Evolutionary conservation across 2,797 vertebrate genomes (phyloP), one percentile per base, ranked within the genome.

Genomic region (Peromyscus eremicus): DNA sequence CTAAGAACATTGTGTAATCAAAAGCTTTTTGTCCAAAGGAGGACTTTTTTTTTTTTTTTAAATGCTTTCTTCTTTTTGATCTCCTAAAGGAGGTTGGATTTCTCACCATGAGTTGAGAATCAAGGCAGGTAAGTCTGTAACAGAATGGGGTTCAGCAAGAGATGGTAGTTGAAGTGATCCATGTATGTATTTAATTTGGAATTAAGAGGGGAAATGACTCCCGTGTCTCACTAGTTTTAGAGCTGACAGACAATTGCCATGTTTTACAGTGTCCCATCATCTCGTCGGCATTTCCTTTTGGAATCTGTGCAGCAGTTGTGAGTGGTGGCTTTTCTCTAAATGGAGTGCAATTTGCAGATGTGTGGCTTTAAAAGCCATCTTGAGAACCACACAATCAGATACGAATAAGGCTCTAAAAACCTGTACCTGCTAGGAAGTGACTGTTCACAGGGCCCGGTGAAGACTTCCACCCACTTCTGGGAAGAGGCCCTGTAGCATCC

Each of bases 11-110:
- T 82, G 95, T 96, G 76, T 97, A 97, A 98, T 98, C 98, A 97
- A 95, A 93, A 98, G 95, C 82, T 68, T 98, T 98, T 96, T 97
- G 96, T 95, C 87, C 95, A 96, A 92, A 92, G 89, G 52, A 86
- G 52, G 12, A 19, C 52, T 89, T 92, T 92, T 86, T 83, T 77
- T 29, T 11, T 66, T 66, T 73, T 64, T 32, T 9, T 21, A 17
- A 83, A 34, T 14, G 17, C 37, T 83, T 92, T 81, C 66, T 95
- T 96, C 95, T 97, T 98, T 96, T 98, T 97, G 97, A 86, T 95
- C 79, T 97, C 62, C 70, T 29, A 73, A 71, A 96, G 90, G 21
- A 86, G 62, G 29, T 32, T 87, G 40, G 75, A 0, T 92, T 96
- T 95, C 43, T 95, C 46, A 75, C 87, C 55, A 21, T 37, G 84